Base-by-base conservation (phyloP, 1,140 invertebrate genomes). In the Branchinecta lindahli region DNA sequence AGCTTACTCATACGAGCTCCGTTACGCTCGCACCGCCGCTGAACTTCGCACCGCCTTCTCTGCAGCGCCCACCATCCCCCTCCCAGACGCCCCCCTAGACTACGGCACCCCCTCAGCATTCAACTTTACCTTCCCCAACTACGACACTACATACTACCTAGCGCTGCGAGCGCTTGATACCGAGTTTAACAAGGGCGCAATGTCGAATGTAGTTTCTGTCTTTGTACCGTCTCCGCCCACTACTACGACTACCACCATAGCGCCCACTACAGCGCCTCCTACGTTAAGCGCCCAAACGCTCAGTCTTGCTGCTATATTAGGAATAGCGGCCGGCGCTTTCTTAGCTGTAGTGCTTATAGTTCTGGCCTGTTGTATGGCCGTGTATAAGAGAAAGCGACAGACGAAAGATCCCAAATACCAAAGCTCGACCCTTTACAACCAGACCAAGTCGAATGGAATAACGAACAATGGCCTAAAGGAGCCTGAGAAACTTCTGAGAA, bases 151-250 rank as follows among this genome's bases (percentile, higher is more conserved):
- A 0, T 72, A 81, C 45, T 84, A 80, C 73, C 80, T 85, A 71
- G 81, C 82, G 18, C 75, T 86, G 6, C 76, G 83, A 45, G 82
- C 83, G 0, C 79, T 81, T 67, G 80, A 80, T 70, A 74, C 75
- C 10, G 71, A 71, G n/a, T 77, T 76, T 12, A 77, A 79, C 47
- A 75, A 76, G 8, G 81, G 82, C 2, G 80, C 81, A 5, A 74
- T 83, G 20, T 86, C 84, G 0, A 86, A 86, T 75, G 81, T 82
- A 74, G 82, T 83, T 7, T 74, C 80, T n/a, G 77, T 83, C 33
- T 77, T 79, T 46, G 79, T 84, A 3, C 81, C 82, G 0, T 66
- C 75, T 21, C 73, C 73, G 18, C 73, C 74, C 9, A 75, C 72
- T 15, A 74, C 74, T 47, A 72, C 72, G 8, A 69, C 72, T 10